A percentile compares a stretch with the other conserved stretches of the same genome.
phyloP scores from a whole-genome alignment of 2,113 vertebrate species.

The Neolamprologus caudopunctatus region DNA sequence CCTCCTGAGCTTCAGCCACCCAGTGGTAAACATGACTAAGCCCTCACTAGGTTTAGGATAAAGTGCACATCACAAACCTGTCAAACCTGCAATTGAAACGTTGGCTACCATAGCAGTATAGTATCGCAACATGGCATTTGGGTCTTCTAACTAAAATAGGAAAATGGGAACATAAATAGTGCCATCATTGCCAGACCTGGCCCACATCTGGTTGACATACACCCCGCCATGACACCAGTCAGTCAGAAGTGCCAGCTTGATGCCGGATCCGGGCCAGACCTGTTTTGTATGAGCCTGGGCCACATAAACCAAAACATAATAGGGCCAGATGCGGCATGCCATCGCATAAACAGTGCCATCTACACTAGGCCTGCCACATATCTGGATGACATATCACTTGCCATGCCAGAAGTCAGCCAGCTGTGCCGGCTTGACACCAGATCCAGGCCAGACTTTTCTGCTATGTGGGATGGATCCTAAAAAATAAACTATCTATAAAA shows the following conservation, averaged over 20 bases:
- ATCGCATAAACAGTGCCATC: neutral
- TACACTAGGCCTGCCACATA: neutral
- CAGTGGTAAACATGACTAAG: neutral
- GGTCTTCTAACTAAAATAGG: neutral
- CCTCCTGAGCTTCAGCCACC: neutral
- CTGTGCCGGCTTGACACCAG: too few species aligned
- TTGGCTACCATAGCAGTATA: neutral
- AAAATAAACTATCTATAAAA: too few species aligned
- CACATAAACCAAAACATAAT: neutral
- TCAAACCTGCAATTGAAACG: neutral
- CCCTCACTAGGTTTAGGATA: neutral
- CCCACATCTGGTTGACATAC: neutral
- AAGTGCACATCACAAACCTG: neutral
- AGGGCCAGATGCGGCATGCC: neutral
- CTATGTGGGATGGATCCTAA: too few species aligned
- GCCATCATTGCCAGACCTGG: neutral
- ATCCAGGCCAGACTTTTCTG: too few species aligned
- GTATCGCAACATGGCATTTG: neutral
- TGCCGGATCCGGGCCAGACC: neutral
- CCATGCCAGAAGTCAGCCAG: neutral
- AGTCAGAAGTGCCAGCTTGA: neutral
- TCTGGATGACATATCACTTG: neutral
- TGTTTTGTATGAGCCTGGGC: neutral
- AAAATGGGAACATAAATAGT: neutral
- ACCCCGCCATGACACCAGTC: neutral